Evolutionary conservation across 2,888 invertebrate genomes (phyloP), one percentile per base, ranked within the genome.

Genomic region (Smittia aterrima): DNA sequence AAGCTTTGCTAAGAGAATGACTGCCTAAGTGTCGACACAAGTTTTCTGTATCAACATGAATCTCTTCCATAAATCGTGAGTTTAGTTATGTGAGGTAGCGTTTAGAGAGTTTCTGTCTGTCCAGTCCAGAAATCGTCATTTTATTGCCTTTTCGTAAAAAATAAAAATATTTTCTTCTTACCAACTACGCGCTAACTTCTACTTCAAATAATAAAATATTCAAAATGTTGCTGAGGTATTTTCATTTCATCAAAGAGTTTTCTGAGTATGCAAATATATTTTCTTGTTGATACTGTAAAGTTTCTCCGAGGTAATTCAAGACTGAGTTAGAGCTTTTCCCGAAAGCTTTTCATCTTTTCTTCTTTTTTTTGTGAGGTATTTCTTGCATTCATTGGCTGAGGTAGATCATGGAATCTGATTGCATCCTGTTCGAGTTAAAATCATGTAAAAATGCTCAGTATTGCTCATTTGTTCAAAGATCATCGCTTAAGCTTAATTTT

Each of bases 381-480:
- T 20, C n/a, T 58, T 58, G 9, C 20, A 18, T 20, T 58, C 20
- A 58, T 58, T 18, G 4, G n/a, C 6, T 58, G 58, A 58, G 58
- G 58, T 58, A 58, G 58, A 18, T 54, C 53, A 22, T 62, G 58
- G 72, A 62, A 72, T 62, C 54, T 72, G 72, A 72, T 72, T 72
- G 72, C 72, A 54, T 66, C 22, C 66, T 32, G 54, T 62, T 62
- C 18, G 7, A 20, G 11, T 71, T 58, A 58, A 22, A 72, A 62
- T 27, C 54, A 27, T 72, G 22, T 72, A 22, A 62, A 72, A 72
- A 72, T 72, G 72, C 72, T n/a, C n/a, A 62, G 22, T 72, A 72
- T 72, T 72, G 72, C 72, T 72, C 40, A 62, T 72, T 62, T 22
- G 54, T 72, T 72, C 47, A 72, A 58, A 53, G 54, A 32, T 72